Percentiles rank a stretch among this genome's conserved stretches.
Evolutionary conservation across 2,113 vertebrate species (phyloP).

Genomic region (Thamnaconus septentrionalis): DNA sequence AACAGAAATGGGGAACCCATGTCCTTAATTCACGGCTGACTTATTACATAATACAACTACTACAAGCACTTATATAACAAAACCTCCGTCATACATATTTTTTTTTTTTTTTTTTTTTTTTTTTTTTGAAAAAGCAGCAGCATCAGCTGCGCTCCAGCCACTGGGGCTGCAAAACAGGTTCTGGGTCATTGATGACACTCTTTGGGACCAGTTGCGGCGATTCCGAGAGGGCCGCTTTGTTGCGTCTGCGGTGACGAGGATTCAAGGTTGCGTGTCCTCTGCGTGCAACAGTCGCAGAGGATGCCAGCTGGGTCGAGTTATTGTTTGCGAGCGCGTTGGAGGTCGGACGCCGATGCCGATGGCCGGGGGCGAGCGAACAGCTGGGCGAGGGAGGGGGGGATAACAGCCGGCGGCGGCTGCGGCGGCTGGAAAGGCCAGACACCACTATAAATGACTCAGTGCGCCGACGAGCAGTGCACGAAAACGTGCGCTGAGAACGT

Average conservation of each 20-base stretch:
- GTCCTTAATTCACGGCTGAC: too few relatives aligned
- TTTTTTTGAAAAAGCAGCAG: background rate
- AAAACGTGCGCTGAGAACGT: too few relatives aligned
- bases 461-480: too few relatives aligned
- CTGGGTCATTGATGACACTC: constrained; percentile 2
- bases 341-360: background rate
- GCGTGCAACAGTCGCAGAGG: background rate
- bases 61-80: too few relatives aligned
- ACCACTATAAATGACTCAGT: constrained; percentile 25
- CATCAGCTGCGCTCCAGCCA: background rate
- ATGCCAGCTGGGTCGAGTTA: constrained; percentile 57
- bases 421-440: constrained; percentile 40
- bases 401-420: constrained; percentile 47
- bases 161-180: background rate
- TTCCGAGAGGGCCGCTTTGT: constrained; percentile 5
- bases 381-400: constrained; percentile 48
- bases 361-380: constrained; percentile 45
- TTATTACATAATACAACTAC: too few relatives aligned
- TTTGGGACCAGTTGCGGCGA: constrained; percentile 4
- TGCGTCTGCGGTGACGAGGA: constrained; percentile 20
- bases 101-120: too few relatives aligned
- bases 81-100: too few relatives aligned
- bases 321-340: constrained; percentile 27
- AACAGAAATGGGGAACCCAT: too few relatives aligned
- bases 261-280: constrained; percentile 34